These are phyloP conservation scores for Adelosebastes latens DNA, from an alignment of 2,797 vertebrate genomes.

Conservation along the genomic window DNA sequence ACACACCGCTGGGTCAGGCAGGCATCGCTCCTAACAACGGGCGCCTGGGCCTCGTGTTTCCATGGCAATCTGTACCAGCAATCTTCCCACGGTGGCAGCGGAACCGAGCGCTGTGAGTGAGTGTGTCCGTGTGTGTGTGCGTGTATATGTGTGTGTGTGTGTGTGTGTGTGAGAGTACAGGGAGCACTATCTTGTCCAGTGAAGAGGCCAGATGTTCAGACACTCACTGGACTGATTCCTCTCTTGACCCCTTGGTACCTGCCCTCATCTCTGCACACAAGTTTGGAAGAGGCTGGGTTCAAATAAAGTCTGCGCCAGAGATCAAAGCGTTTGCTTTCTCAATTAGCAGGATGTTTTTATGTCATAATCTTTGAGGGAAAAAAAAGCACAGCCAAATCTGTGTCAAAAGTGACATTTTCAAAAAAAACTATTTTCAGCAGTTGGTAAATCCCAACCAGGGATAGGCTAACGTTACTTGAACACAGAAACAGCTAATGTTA, in stretches of 20 bases:
- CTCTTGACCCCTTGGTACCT: slow-evolving; percentile 75
- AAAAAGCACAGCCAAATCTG: background rate
- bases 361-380: background rate
- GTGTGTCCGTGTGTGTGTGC: slow-evolving; percentile 16
- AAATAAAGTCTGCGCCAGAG: background rate
- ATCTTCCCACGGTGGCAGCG: slow-evolving; percentile 83
- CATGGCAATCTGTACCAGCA: slow-evolving; percentile 76
- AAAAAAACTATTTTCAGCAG: background rate
- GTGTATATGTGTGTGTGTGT: slow-evolving; percentile 11
- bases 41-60: slow-evolving; percentile 77
- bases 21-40: slow-evolving; percentile 74
- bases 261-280: slow-evolving; percentile 31
- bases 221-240: slow-evolving; percentile 75
- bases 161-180: background rate
- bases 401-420: background rate
- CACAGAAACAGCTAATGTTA: background rate
- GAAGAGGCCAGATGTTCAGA: slow-evolving; percentile 81
- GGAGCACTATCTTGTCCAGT: slow-evolving; percentile 66
- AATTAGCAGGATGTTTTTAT: background rate
- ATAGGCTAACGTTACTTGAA: background rate
- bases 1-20: slow-evolving; percentile 73
- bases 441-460: background rate
- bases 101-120: slow-evolving; percentile 45
- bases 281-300: background rate
- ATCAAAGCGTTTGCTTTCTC: background rate